These are phyloP conservation scores for Philopedon plagiatum DNA, from an alignment of 2,888 invertebrate species.

Conservation along the genomic window DNA sequence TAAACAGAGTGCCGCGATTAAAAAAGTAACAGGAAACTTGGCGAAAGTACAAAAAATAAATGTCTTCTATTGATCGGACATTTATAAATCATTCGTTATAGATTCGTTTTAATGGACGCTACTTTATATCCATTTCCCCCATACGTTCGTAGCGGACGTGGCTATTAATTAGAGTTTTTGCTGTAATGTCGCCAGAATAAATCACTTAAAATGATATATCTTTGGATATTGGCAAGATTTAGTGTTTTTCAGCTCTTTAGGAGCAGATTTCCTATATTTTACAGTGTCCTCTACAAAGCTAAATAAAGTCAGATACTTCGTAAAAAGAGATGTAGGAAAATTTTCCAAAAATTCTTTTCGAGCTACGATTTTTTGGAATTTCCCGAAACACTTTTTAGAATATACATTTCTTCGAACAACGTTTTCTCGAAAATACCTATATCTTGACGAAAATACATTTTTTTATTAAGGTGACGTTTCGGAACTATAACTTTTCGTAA, in stretches of 20 bases:
- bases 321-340: background rate
- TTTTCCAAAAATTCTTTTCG: no score
- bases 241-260: constrained; percentile 3
- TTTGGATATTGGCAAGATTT: constrained; percentile 44
- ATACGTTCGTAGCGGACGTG: constrained; percentile 47
- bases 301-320: background rate
- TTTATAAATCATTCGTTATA: constrained; percentile 49
- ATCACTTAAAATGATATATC: constrained; percentile 50
- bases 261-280: constrained; percentile 13
- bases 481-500: no score
- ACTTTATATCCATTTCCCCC: constrained; percentile 51
- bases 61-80: constrained; percentile 43
- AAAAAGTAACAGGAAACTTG: constrained; percentile 29
- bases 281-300: background rate
- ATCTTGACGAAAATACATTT: no score
- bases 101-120: constrained; percentile 51
- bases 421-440: no score
- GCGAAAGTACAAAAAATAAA: constrained; percentile 37
- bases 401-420: no score
- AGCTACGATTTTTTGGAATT: no score
- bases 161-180: constrained; percentile 51
- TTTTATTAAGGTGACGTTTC: no score
- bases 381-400: no score
- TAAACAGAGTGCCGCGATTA: constrained; percentile 11
- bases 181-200: constrained; percentile 49